These are phyloP conservation scores for Rhincodon typus DNA, from an alignment of 2,797 vertebrate genomes.

Conservation along the genomic window DNA sequence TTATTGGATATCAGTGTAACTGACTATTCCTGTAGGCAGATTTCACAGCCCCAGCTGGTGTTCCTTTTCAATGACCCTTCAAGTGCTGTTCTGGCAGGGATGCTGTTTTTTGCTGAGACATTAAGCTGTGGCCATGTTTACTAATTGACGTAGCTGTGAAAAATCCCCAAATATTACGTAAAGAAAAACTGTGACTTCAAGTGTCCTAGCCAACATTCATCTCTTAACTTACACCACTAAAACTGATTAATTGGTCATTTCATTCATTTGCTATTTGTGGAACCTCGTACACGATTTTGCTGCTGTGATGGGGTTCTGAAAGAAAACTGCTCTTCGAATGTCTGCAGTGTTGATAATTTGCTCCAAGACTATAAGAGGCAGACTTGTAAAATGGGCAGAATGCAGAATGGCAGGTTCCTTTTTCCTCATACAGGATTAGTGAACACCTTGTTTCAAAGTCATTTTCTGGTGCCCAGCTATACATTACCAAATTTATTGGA, in stretches of 20 bases:
- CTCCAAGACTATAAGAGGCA: background rate
- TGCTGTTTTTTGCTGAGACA: background rate
- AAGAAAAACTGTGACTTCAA: background rate
- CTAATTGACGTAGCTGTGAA: background rate
- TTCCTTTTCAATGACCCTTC: background rate
- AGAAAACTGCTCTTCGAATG: background rate
- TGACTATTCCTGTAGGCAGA: background rate
- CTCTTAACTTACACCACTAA: background rate
- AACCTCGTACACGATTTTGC: too few relatives aligned
- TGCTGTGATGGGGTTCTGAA: background rate
- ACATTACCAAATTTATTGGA: background rate
- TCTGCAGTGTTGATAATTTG: background rate
- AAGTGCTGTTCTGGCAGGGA: background rate
- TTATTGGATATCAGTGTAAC: background rate
- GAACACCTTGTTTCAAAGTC: background rate
- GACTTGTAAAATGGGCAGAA: background rate
- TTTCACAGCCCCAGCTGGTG: background rate
- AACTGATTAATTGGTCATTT: background rate
- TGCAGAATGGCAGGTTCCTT: background rate
- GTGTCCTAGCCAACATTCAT: background rate
- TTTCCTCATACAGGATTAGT: background rate
- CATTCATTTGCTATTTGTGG: too few relatives aligned
- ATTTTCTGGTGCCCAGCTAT: background rate
- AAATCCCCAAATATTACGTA: background rate
- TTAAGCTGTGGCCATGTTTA: background rate